phyloP scores from a whole-genome alignment of 2,113 vertebrate genomes.

The Myiopsitta monachus region DNA sequence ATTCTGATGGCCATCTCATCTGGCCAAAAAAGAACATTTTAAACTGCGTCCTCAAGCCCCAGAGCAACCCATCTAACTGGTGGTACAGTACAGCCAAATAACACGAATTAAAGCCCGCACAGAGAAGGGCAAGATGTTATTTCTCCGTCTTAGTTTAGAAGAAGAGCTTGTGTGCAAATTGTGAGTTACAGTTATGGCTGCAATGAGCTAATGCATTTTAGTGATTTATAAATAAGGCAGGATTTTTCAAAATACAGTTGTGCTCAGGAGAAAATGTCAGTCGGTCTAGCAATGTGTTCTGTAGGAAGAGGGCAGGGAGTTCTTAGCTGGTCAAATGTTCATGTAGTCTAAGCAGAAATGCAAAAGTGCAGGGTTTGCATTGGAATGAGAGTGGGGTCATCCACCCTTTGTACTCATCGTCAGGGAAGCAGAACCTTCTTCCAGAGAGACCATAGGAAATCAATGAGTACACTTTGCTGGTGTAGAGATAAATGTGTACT shows the following conservation, averaged over 20 bases:
- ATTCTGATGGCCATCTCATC: not conserved
- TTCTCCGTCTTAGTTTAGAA: not conserved
- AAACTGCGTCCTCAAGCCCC: not conserved
- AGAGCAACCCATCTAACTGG: not conserved
- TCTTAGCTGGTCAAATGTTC: constrained; percentile 48
- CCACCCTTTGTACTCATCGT: constrained; percentile 85
- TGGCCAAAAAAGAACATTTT: not conserved
- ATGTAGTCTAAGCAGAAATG: constrained; percentile 65
- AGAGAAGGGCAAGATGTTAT: not conserved
- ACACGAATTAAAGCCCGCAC: not conserved
- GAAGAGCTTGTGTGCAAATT: not conserved
- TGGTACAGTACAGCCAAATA: not conserved
- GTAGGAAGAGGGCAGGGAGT: constrained; percentile 52
- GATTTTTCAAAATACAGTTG: constrained; percentile 31
- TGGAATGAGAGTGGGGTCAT: constrained; percentile 85
- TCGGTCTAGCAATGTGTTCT: constrained; percentile 40
- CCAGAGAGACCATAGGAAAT: constrained; percentile 88
- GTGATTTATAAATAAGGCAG: not conserved
- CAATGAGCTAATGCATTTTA: constrained; percentile 22
- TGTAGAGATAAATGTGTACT: constrained; percentile 72
- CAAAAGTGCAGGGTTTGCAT: constrained; percentile 77
- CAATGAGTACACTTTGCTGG: constrained; percentile 84
- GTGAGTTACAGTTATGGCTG: constrained; percentile 29
- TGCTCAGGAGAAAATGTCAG: constrained; percentile 43
- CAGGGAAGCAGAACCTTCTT: constrained; percentile 86